Conservation (phyloP, 2,888 invertebrate species). For the Hirtodrosophila duncani region DNA sequence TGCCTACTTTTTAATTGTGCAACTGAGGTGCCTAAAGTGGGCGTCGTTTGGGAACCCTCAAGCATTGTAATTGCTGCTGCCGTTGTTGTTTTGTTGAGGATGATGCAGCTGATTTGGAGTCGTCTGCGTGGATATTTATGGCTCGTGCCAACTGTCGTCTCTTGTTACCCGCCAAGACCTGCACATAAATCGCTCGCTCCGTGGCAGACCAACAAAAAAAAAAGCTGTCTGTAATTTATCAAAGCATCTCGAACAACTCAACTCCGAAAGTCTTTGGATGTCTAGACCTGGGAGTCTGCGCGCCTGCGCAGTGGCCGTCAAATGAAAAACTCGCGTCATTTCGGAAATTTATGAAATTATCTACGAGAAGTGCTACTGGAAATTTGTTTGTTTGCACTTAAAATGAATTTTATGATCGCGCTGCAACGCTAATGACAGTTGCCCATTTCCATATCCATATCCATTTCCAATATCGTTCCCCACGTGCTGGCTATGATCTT, state of each 20-base stretch:
- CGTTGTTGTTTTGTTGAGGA: constrained; percentile 33
- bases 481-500: neutral
- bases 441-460: constrained; percentile 15
- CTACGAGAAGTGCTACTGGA: constrained; percentile 56
- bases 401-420: constrained; percentile 38
- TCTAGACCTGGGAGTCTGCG: constrained; percentile 30
- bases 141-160: constrained; percentile 68
- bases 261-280: constrained; percentile 9
- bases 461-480: constrained; percentile 16
- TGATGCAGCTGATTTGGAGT: constrained; percentile 61
- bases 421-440: constrained; percentile 24
- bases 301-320: constrained; percentile 2
- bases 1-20: constrained; percentile 38
- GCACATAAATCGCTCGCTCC: constrained; percentile 38
- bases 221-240: constrained; percentile 53
- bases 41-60: constrained; percentile 43
- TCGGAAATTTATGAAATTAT: constrained; percentile 48
- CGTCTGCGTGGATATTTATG: constrained; percentile 54
- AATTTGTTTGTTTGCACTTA: constrained; percentile 43
- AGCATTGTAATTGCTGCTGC: constrained; percentile 52
- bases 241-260: constrained; percentile 53
- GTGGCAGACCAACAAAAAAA: constrained; percentile 6
- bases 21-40: constrained; percentile 61
- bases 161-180: constrained; percentile 45
- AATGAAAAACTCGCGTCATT: constrained; percentile 39